Percentiles rank a stretch among this genome's conserved stretches.
Conservation (phyloP, 2,888 invertebrate genomes). For the Eudasyphora cyanicolor region DNA sequence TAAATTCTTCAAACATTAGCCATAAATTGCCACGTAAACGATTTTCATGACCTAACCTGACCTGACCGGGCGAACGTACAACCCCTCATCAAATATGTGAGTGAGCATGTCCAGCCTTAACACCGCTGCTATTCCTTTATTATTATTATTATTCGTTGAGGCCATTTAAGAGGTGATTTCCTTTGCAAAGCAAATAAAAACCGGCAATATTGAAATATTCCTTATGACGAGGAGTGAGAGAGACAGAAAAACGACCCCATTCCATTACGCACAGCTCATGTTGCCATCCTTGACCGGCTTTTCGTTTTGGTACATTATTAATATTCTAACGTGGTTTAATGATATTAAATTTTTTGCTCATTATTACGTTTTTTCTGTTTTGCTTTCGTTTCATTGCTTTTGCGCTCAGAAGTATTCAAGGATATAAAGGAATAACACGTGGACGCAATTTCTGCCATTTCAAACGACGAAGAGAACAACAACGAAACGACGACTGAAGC, state of each 20-base stretch:
- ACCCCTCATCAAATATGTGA: no score
- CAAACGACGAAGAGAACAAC: slow-evolving; percentile 22
- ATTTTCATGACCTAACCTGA: not conserved
- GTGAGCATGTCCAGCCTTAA: no score
- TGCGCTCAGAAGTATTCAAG: slow-evolving; percentile 62
- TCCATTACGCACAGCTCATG: not conserved
- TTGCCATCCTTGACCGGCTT: slow-evolving; percentile 23
- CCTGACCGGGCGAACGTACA: not conserved
- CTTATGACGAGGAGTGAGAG: not conserved
- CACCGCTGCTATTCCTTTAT: not conserved
- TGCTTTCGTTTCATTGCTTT: slow-evolving; percentile 9
- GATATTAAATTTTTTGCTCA: slow-evolving; percentile 9
- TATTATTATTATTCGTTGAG: slow-evolving; percentile 1
- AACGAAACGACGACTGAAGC: no score
- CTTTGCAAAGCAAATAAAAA: not conserved
- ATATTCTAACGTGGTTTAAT: slow-evolving; percentile 21
- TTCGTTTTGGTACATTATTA: not conserved
- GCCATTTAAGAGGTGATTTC: slow-evolving; percentile 15
- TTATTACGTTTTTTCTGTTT: not conserved
- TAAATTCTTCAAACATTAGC: not conserved
- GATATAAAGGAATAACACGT: slow-evolving; percentile 59
- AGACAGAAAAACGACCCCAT: not conserved
- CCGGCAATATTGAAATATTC: slow-evolving; percentile 7
- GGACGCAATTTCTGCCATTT: slow-evolving; percentile 21
- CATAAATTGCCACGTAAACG: not conserved